Conservation (phyloP, 1,140 invertebrate species). For the Leptinotarsa lineolata region DNA sequence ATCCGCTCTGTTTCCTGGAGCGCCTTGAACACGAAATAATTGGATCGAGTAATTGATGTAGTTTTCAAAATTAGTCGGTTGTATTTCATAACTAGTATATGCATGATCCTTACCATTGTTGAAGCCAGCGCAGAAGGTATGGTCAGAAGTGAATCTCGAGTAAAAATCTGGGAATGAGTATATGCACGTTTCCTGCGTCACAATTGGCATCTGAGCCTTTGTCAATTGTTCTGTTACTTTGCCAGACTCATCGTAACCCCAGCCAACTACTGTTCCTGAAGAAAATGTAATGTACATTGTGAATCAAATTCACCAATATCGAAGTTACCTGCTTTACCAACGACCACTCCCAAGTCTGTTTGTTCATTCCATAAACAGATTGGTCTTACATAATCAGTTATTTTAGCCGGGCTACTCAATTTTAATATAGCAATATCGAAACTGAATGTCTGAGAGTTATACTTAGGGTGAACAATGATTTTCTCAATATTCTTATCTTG, state of each 20-base stretch:
- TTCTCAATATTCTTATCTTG: conserved; percentile 56
- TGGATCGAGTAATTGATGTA: not conserved
- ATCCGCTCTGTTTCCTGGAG: not conserved
- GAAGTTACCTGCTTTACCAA: conserved; percentile 45
- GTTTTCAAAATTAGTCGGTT: not conserved
- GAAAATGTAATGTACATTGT: conserved; percentile 3
- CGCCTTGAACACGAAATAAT: not conserved
- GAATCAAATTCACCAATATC: not conserved
- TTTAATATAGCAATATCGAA: conserved; percentile 71
- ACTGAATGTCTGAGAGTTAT: conserved; percentile 60
- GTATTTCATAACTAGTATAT: not conserved
- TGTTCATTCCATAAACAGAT: conserved; percentile 61
- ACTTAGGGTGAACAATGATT: conserved; percentile 64
- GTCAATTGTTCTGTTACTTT: conserved; percentile 56
- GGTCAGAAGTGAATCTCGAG: conserved; percentile 56
- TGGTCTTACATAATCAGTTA: conserved; percentile 61
- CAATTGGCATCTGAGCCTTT: conserved; percentile 58
- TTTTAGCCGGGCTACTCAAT: conserved; percentile 56
- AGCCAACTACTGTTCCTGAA: conserved; percentile 57
- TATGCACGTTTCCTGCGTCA: conserved; percentile 57
- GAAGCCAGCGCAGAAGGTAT: conserved; percentile 60
- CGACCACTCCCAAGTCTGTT: conserved; percentile 36
- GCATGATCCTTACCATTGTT: conserved; percentile 49
- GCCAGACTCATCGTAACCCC: conserved; percentile 58
- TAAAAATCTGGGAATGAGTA: conserved; percentile 59